phyloP scores from a whole-genome alignment of 2,113 vertebrate genomes.

The Spheniscus mendiculus region DNA sequence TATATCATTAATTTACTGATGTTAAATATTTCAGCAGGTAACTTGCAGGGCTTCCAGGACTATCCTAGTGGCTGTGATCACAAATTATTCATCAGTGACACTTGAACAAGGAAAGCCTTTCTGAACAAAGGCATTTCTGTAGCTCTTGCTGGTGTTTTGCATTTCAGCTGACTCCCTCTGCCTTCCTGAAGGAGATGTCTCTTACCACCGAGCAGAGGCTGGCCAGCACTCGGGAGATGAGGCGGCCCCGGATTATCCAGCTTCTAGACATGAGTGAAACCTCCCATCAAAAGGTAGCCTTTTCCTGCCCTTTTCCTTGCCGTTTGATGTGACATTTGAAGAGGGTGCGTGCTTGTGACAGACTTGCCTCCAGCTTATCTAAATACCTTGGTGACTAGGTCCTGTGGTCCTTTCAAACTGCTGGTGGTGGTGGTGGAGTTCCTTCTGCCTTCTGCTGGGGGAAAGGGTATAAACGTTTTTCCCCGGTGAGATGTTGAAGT shows the following conservation, averaged over 20 bases:
- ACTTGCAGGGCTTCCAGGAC: conserved; percentile 33
- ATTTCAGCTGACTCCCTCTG: conserved; percentile 86
- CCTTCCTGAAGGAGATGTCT: conserved; percentile 83
- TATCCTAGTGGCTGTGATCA: conserved; percentile 21
- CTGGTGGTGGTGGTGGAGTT: not conserved
- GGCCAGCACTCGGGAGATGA: conserved; percentile 67
- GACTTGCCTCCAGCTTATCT: not conserved
- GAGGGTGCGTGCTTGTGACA: not conserved
- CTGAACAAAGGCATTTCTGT: not conserved
- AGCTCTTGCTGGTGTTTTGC: conserved; percentile 24
- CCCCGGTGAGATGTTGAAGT: accelerated
- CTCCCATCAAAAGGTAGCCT: conserved; percentile 84
- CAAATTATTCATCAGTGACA: conserved; percentile 57
- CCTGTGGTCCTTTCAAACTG: not conserved
- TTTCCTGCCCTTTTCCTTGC: not conserved
- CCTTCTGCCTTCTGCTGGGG: not conserved
- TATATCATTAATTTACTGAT: conserved; percentile 66
- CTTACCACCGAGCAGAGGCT: conserved; percentile 81
- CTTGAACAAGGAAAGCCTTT: conserved; percentile 38
- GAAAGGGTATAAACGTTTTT: not conserved
- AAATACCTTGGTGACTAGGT: not conserved
- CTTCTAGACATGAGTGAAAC: conserved; percentile 77
- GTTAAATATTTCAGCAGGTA: conserved; percentile 68
- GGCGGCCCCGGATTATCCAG: conserved; percentile 76
- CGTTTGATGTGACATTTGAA: not conserved